A percentile compares a stretch with the other conserved stretches of the same genome.
phyloP scores from a whole-genome alignment of 2,888 invertebrate genomes.

The Patella caerulea region DNA sequence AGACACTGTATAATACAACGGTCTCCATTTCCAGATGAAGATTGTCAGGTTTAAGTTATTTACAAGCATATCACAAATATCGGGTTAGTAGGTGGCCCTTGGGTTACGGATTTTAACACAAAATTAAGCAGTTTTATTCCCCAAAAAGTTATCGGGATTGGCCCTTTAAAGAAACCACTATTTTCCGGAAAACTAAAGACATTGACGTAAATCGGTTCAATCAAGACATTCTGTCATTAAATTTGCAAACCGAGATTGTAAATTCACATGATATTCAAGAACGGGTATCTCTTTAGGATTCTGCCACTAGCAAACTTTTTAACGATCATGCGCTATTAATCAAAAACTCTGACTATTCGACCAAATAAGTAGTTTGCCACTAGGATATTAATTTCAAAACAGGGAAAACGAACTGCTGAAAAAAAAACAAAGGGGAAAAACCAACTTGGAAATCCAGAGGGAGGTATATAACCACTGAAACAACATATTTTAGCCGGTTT shows the following conservation, averaged over 20 bases:
- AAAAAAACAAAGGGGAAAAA: not conserved
- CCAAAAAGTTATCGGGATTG: too few species aligned
- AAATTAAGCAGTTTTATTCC: too few species aligned
- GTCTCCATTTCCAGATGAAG: too few species aligned
- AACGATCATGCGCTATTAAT: not conserved
- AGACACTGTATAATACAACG: too few species aligned
- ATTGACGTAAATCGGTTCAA: too few species aligned
- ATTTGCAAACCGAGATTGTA: not conserved
- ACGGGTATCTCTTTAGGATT: not conserved
- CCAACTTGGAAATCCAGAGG: not conserved
- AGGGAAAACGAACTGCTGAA: constrained; percentile 1
- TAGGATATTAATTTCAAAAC: not conserved
- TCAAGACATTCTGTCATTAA: too few species aligned
- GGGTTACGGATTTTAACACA: too few species aligned
- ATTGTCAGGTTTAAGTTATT: too few species aligned
- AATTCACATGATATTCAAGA: not conserved
- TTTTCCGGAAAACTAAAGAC: too few species aligned
- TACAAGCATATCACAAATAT: too few species aligned
- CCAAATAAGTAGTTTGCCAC: not conserved
- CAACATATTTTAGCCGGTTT: not conserved
- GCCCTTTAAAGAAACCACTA: too few species aligned
- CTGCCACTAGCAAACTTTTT: not conserved
- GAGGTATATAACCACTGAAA: not conserved
- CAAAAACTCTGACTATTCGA: not conserved
- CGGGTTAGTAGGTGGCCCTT: too few species aligned